phyloP scores from a whole-genome alignment of 2,888 invertebrate genomes.

The Adelognathus sp. region DNA sequence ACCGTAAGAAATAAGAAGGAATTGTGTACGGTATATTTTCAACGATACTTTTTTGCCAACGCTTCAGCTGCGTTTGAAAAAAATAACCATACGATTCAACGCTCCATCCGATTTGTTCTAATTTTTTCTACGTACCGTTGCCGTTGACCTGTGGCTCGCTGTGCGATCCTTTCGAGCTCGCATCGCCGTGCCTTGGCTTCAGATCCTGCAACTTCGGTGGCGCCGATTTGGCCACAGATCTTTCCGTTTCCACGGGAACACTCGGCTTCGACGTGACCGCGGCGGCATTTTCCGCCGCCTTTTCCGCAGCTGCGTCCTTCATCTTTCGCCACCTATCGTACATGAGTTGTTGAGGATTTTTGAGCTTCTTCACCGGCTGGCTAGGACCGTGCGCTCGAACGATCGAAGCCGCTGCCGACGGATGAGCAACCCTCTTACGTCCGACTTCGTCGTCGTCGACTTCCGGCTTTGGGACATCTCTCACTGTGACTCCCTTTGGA shows the following conservation, averaged over 20 bases:
- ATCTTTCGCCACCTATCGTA: conserved; percentile 77
- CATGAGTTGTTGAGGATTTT: conserved; percentile 75
- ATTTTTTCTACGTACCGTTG: conserved; percentile 74
- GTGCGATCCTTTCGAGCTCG: conserved; percentile 39
- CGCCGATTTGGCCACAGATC: background rate
- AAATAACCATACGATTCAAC: too few species aligned
- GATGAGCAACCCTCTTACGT: conserved; percentile 90
- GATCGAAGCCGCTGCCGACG: conserved; percentile 71
- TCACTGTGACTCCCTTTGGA: conserved; percentile 67
- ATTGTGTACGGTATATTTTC: too few species aligned
- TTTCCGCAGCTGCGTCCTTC: conserved; percentile 72
- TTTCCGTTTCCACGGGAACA: conserved; percentile 9
- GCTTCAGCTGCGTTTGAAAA: too few species aligned
- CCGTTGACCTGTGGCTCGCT: conserved; percentile 71
- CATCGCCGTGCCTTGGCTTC: conserved; percentile 14
- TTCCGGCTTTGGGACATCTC: conserved; percentile 64
- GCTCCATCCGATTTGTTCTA: too few species aligned
- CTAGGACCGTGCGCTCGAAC: conserved; percentile 67
- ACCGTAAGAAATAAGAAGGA: too few species aligned
- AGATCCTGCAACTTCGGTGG: conserved; percentile 3
- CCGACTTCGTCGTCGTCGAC: conserved; percentile 75
- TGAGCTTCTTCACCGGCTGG: conserved; percentile 69
- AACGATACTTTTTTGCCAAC: too few species aligned
- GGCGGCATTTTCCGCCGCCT: conserved; percentile 64
- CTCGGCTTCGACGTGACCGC: background rate